Conservation (phyloP, 2,888 invertebrate genomes). For the Bombyx huttoni region DNA sequence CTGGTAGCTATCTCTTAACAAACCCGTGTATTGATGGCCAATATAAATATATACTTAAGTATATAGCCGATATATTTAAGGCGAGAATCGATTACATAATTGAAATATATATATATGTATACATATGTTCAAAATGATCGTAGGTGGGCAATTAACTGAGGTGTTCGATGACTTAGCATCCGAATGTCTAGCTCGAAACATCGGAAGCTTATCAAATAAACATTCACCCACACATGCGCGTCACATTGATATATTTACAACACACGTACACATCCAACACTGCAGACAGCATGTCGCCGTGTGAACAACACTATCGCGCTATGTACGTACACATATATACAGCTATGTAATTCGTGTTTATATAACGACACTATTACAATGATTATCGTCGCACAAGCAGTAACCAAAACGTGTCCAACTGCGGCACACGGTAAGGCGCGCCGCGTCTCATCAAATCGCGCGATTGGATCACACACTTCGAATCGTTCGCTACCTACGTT, state of each 20-base stretch:
- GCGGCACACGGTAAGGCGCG: slow-evolving; percentile 15
- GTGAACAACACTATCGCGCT: slow-evolving; percentile 60
- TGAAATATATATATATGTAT: not conserved
- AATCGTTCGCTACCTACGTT: slow-evolving; percentile 19
- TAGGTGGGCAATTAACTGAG: slow-evolving; percentile 48
- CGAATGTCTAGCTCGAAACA: slow-evolving; percentile 53
- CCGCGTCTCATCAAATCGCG: slow-evolving; percentile 10
- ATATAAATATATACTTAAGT: too few relatives aligned
- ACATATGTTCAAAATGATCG: slow-evolving; percentile 5
- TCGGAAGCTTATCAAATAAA: slow-evolving; percentile 69
- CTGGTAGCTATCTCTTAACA: too few relatives aligned
- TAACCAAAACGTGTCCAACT: slow-evolving; percentile 5
- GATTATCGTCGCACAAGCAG: slow-evolving; percentile 35
- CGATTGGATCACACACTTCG: slow-evolving; percentile 31
- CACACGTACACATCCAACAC: slow-evolving; percentile 51
- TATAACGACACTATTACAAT: slow-evolving; percentile 32
- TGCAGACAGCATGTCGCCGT: slow-evolving; percentile 71
- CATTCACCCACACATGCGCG: slow-evolving; percentile 51
- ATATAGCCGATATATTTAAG: not conserved
- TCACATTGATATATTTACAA: slow-evolving; percentile 43
- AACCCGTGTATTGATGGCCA: too few relatives aligned
- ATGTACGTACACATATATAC: slow-evolving; percentile 48
- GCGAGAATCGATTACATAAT: not conserved
- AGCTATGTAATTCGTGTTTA: slow-evolving; percentile 56
- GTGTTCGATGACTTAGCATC: slow-evolving; percentile 55